These are phyloP conservation scores for Callipepla californica DNA, from an alignment of 2,113 vertebrate species.

Conservation along the genomic window DNA sequence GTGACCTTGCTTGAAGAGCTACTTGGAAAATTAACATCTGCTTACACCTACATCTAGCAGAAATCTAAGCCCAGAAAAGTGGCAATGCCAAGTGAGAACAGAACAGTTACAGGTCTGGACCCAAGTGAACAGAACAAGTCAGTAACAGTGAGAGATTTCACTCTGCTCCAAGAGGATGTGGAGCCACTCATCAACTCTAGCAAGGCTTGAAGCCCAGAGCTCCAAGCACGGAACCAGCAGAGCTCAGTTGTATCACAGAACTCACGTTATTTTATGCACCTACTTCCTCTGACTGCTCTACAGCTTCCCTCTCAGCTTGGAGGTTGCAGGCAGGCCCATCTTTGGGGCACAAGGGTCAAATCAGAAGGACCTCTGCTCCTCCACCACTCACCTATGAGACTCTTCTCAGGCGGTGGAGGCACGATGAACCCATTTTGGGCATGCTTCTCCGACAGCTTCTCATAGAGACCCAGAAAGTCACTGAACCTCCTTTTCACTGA, in stretches of 20 bases:
- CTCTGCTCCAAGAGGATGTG: not conserved
- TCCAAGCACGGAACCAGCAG: not conserved
- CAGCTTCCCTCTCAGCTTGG: not conserved
- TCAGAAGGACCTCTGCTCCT: not conserved
- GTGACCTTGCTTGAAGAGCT: not conserved
- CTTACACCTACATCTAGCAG: not conserved
- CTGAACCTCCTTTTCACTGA: constrained; percentile 95
- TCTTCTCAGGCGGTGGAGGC: constrained; percentile 96
- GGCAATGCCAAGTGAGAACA: not conserved
- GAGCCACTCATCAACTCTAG: not conserved
- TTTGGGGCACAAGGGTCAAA: not conserved
- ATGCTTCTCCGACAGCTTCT: constrained; percentile 95
- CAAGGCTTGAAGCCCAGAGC: not conserved
- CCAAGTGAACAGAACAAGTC: not conserved
- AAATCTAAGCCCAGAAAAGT: not conserved
- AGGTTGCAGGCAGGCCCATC: not conserved
- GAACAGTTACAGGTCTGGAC: not conserved
- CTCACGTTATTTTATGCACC: not conserved
- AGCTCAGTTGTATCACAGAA: not conserved
- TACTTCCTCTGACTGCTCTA: not conserved
- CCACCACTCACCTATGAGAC: constrained; percentile 88
- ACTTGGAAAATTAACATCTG: not conserved
- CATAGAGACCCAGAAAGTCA: constrained; percentile 96
- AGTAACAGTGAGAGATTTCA: not conserved
- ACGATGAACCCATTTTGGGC: constrained; percentile 92